Evolutionary conservation across 2,113 vertebrate genomes (phyloP).

Genomic region (Corythoichthys intestinalis): DNA sequence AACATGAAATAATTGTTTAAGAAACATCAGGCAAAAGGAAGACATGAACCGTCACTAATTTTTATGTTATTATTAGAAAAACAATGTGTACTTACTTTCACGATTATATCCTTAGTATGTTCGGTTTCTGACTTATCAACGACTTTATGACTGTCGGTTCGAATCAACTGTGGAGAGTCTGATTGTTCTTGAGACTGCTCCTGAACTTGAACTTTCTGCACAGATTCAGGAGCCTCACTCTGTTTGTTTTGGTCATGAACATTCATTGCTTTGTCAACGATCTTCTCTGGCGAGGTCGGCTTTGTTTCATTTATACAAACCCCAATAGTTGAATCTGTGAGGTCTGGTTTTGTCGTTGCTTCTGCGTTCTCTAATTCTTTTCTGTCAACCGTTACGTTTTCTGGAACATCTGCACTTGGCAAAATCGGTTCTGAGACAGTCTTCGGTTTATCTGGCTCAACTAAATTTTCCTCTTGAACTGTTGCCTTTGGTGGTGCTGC

Average conservation of each 20-base stretch:
- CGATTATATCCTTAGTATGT: constrained; percentile 12
- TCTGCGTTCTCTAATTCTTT: constrained; percentile 19
- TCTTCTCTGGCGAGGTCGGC: constrained; percentile 26
- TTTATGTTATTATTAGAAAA: neutral
- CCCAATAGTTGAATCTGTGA: constrained; percentile 43
- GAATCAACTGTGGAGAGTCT: constrained; percentile 18
- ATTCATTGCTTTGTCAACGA: constrained; percentile 17
- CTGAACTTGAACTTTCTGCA: constrained; percentile 27
- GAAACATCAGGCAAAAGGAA: neutral
- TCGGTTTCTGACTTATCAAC: constrained; percentile 30
- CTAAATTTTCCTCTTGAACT: constrained; percentile 22
- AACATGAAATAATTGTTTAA: neutral
- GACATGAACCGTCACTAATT: neutral
- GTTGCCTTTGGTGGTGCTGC: constrained; percentile 4
- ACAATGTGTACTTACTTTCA: constrained; percentile 24
- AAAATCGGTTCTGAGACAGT: constrained; percentile 13
- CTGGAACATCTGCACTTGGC: constrained; percentile 11
- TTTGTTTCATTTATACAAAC: constrained; percentile 12
- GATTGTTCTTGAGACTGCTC: constrained; percentile 25
- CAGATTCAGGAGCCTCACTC: constrained; percentile 22
- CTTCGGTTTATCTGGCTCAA: neutral
- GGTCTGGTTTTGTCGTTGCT: constrained; percentile 42
- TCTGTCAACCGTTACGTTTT: constrained; percentile 6
- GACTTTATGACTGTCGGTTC: constrained; percentile 28
- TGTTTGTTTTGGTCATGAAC: constrained; percentile 18